Base-by-base conservation (phyloP, 1,140 invertebrate species). In the Procambarus clarkii region DNA sequence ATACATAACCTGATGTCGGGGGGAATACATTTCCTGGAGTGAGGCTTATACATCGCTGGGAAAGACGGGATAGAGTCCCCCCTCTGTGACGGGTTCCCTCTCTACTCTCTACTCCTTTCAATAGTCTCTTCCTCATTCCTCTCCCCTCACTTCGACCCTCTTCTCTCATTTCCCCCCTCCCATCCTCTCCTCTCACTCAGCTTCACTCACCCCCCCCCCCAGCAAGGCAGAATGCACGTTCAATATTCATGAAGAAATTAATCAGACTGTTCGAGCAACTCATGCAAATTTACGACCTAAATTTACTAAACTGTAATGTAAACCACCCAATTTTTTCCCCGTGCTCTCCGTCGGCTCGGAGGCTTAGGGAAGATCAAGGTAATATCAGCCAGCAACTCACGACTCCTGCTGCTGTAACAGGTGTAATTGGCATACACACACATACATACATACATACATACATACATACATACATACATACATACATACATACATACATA, bases 161-260 rank as follows among this genome's bases (percentile, higher is more conserved):
- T 1, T 48, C n/a, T 11, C 11, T 34, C 11, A 7, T 3, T 18
- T 7, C 4, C 34, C 60, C 60, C 18, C 48, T 46, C 48, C 50
- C 64, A 50, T 83, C 24, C 45, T 13, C 18, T 21, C 11, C 48
- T 48, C 81, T 45, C 81, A 69, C 81, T 69, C 34, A 69, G 5
- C 58, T n/a, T 69, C 58, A 9, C 58, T 69, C 81, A n/a, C 58
- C 45, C 81, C 45, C 60, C 77, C 45, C 4, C 15, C 77, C 15
- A 21, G 46, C 13, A 9, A n/a, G 34, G 34, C 58, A 83, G 58
- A 83, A 69, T 83, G 81, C 81, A 83, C 45, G 81, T 45, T 83
- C 81, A 83, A 83, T 83, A 83, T 83, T 83, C 81, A 83, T 83
- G 81, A 83, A 83, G 81, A 83, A 83, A 83, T 83, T 83, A 83